Conservation (phyloP, 2,888 invertebrate species). For the Apodemia zela region DNA sequence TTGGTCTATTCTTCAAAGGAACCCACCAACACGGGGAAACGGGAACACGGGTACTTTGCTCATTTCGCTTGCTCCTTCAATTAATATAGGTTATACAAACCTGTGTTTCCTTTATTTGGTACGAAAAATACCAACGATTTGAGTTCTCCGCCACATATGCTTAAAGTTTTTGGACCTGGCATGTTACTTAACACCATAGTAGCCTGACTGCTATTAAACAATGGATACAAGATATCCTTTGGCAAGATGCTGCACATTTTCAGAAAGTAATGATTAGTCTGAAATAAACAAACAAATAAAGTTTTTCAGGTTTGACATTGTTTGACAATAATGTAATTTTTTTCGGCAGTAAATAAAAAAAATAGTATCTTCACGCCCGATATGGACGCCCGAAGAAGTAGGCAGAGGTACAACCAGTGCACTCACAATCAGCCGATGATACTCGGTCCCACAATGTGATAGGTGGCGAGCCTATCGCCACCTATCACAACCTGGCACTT, state of each 20-base stretch:
- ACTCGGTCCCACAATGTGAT: too few species aligned
- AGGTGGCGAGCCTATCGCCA: too few species aligned
- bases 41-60: not conserved
- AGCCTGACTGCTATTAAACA: conserved; percentile 64
- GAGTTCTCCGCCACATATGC: conserved; percentile 58
- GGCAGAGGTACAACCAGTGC: too few species aligned
- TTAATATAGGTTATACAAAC: conserved; percentile 38
- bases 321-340: too few species aligned
- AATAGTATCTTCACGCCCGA: too few species aligned
- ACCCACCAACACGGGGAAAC: too few species aligned
- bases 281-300: conserved; percentile 28
- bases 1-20: too few species aligned
- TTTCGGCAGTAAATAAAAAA: too few species aligned
- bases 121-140: conserved; percentile 73
- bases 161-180: conserved; percentile 62
- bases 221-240: conserved; percentile 49
- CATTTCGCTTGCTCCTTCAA: not conserved
- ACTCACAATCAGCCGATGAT: too few species aligned
- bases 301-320: too few species aligned
- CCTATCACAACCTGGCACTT: too few species aligned
- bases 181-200: conserved; percentile 76
- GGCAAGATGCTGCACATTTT: conserved; percentile 65
- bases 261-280: conserved; percentile 72
- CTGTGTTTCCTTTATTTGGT: conserved; percentile 72
- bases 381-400: too few species aligned